phyloP scores from a whole-genome alignment of 1,140 invertebrate genomes.

The Drosophila sucinea region DNA sequence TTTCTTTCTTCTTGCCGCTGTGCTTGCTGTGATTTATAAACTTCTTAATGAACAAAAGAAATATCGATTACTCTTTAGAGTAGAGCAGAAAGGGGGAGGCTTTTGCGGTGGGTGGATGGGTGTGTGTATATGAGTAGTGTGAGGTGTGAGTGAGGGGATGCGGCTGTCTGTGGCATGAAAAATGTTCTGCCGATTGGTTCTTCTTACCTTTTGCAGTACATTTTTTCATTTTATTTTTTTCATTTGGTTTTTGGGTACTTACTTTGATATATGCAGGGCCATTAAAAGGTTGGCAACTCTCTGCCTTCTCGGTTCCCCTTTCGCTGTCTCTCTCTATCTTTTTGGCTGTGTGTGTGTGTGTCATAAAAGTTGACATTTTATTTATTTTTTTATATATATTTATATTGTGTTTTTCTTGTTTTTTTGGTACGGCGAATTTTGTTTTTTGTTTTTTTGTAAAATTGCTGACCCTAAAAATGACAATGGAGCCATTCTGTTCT shows the following conservation, averaged over 20 bases:
- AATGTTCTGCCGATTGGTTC: constrained; percentile 9
- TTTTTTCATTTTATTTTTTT: constrained; percentile 26
- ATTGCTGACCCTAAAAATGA: constrained; percentile 52
- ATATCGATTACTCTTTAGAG: constrained; percentile 62
- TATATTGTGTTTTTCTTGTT: not conserved
- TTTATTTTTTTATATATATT: constrained; percentile 50
- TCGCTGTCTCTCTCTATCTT: not conserved
- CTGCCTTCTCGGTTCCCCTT: not conserved
- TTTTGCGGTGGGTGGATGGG: constrained; percentile 17
- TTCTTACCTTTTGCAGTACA: constrained; percentile 9
- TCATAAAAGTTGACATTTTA: constrained; percentile 67
- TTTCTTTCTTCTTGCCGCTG: not conserved
- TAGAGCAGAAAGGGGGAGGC: not conserved
- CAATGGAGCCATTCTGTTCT: constrained; percentile 25
- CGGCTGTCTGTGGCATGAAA: constrained; percentile 16
- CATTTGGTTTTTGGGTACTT: constrained; percentile 51
- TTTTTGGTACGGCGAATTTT: constrained; percentile 1
- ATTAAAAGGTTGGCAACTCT: constrained; percentile 51
- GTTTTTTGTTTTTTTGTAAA: constrained; percentile 33
- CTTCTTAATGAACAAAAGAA: constrained; percentile 79
- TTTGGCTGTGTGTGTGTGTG: constrained; percentile 13
- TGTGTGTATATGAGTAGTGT: constrained; percentile 52
- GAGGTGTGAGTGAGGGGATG: constrained; percentile 1
- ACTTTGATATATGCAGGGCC: constrained; percentile 67
- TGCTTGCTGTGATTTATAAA: constrained; percentile 64